phyloP scores from a whole-genome alignment of 2,113 vertebrate genomes.

The Eira barbara region DNA sequence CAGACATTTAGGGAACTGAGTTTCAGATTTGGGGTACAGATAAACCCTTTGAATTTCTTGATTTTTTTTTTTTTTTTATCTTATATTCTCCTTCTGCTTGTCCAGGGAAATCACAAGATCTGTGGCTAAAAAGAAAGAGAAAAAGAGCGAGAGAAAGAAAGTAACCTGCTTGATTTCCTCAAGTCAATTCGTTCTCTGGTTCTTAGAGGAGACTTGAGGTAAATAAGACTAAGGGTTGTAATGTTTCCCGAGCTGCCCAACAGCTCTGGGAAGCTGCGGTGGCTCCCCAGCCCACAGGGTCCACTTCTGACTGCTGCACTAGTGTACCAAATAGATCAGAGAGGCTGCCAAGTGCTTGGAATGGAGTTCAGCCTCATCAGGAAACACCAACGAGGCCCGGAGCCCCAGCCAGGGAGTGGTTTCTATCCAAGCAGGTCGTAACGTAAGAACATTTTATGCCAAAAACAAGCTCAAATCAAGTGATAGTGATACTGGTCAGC shows the following conservation, averaged over 20 bases:
- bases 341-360: not conserved
- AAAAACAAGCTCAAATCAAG: not conserved
- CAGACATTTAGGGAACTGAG: not conserved
- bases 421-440: not conserved
- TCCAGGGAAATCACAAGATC: not conserved
- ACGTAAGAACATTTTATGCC: not conserved
- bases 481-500: not conserved
- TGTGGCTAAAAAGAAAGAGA: not conserved
- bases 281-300: not conserved
- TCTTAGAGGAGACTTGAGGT: not conserved
- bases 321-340: not conserved
- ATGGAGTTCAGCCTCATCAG: not conserved
- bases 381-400: not conserved
- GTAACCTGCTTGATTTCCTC: not conserved
- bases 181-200: not conserved
- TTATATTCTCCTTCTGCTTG: not conserved
- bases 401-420: not conserved
- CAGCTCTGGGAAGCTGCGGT: too few relatives aligned
- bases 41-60: not conserved
- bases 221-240: not conserved
- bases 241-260: not conserved
- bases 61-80: not conserved
- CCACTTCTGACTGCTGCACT: not conserved
- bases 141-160: not conserved
- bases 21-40: not conserved